These are phyloP conservation scores for Patella ulyssiponensis DNA, from an alignment of 2,888 invertebrate species.

Conservation along the genomic window DNA sequence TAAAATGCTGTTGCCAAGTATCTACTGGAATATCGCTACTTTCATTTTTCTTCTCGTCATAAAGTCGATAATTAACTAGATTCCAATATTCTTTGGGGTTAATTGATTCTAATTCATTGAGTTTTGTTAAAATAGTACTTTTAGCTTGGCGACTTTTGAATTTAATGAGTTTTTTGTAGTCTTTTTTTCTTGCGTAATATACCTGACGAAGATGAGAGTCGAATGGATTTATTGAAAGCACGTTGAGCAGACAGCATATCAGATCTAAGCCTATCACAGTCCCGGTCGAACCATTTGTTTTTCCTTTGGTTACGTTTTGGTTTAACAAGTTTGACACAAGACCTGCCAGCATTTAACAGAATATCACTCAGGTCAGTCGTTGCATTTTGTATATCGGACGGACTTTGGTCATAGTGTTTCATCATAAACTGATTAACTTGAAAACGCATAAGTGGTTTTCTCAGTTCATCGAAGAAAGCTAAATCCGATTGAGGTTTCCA, in stretches of 20 bases:
- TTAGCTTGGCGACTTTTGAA: not conserved
- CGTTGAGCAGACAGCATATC: not conserved
- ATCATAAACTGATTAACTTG: not conserved
- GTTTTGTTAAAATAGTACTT: not conserved
- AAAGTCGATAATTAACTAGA: too few relatives aligned
- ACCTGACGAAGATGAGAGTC: not conserved
- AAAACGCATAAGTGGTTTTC: not conserved
- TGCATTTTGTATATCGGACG: not conserved
- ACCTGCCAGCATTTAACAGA: not conserved
- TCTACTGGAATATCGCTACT: not conserved
- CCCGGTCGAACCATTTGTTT: constrained; percentile 2
- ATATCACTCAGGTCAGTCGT: not conserved
- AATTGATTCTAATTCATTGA: not conserved
- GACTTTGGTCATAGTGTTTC: not conserved
- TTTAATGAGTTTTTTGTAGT: constrained; percentile 4
- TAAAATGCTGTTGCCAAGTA: not conserved
- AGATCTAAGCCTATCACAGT: not conserved
- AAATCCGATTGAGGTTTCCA: constrained; percentile 1
- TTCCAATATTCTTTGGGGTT: not conserved
- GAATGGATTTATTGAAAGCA: not conserved
- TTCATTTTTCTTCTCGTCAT: too few relatives aligned
- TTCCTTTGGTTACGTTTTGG: not conserved
- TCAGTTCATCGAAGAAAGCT: not conserved
- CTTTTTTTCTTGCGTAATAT: not conserved
- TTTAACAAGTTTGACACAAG: not conserved